These are phyloP conservation scores for Ahaetulla prasina DNA, from an alignment of 2,113 vertebrate species.

Conservation along the genomic window DNA sequence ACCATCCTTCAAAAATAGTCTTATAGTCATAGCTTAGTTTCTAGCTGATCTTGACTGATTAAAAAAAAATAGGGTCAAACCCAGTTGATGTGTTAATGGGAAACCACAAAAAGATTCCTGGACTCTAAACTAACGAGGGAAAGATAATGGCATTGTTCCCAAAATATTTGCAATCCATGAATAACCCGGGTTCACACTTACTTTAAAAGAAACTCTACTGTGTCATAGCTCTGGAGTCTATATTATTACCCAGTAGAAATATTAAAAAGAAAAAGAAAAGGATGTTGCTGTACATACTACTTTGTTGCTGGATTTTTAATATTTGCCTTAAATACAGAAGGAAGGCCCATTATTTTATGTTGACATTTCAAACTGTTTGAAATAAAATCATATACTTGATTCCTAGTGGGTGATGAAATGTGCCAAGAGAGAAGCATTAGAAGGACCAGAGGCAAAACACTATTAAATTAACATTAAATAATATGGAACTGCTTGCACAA, in stretches of 20 bases:
- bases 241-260: neutral
- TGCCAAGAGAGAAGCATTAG: neutral
- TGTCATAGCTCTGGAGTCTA: neutral
- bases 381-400: neutral
- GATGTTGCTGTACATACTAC: neutral
- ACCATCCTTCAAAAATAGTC: neutral
- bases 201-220: neutral
- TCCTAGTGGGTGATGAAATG: neutral
- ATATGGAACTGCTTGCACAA: neutral
- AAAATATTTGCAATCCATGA: neutral
- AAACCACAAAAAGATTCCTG: neutral
- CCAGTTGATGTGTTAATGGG: neutral
- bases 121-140: neutral
- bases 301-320: neutral
- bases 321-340: neutral
- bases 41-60: neutral
- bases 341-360: neutral
- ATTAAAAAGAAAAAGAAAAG: neutral
- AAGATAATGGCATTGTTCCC: neutral
- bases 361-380: neutral
- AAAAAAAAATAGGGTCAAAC: neutral
- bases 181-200: neutral
- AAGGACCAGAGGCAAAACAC: neutral
- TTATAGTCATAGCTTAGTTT: neutral
- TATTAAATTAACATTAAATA: neutral